phyloP scores from a whole-genome alignment of 2,797 vertebrate genomes.

The Enteromius thamalakanensis region DNA sequence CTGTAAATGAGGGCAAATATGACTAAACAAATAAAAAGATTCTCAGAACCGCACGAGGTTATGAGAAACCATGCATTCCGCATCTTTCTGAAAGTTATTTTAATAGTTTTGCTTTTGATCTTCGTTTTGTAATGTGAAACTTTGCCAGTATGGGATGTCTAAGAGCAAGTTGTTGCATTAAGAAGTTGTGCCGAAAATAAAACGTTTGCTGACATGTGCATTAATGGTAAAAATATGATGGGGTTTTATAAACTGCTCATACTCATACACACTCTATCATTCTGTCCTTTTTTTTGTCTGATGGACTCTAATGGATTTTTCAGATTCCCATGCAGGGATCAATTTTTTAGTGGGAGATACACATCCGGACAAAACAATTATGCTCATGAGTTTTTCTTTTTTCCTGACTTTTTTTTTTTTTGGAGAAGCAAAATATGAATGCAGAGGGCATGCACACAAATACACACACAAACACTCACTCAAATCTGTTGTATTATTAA shows the following conservation, averaged over 20 bases:
- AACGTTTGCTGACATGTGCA: constrained; percentile 44
- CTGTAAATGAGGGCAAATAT: constrained; percentile 37
- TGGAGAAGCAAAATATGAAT: constrained; percentile 38
- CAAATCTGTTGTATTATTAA: constrained; percentile 82
- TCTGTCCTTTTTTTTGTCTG: constrained; percentile 67
- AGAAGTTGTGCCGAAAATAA: constrained; percentile 39
- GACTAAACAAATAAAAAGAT: constrained; percentile 47
- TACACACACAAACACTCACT: constrained; percentile 51
- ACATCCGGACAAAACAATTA: constrained; percentile 61
- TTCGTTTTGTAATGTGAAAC: constrained; percentile 62
- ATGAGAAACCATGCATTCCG: not conserved
- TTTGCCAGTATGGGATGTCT: not conserved
- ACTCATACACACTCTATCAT: constrained; percentile 67
- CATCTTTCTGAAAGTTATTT: constrained; percentile 61
- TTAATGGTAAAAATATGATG: constrained; percentile 47
- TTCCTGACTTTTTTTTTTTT: constrained; percentile 22
- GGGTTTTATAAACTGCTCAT: constrained; percentile 52
- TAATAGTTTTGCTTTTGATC: constrained; percentile 28
- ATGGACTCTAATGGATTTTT: constrained; percentile 68
- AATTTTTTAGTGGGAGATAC: constrained; percentile 64
- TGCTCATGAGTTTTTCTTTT: constrained; percentile 42
- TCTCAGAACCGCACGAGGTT: constrained; percentile 10
- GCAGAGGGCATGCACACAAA: constrained; percentile 44
- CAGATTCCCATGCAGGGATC: constrained; percentile 70
- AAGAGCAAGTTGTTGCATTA: constrained; percentile 45